phyloP scores from a whole-genome alignment of 2,113 vertebrate genomes.

The Oncorhynchus kisutch region DNA sequence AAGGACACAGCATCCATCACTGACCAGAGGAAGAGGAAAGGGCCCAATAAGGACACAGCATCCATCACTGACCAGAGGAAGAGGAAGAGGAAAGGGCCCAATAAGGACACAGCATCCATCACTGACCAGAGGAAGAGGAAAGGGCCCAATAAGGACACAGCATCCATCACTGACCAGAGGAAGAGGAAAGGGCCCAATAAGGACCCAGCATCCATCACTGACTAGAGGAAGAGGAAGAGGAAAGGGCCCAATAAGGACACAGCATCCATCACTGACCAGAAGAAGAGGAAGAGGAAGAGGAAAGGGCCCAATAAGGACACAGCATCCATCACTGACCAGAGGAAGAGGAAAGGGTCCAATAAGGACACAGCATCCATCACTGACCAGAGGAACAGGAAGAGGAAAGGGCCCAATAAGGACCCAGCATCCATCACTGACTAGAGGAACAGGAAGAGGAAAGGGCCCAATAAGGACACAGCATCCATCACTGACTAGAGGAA shows the following conservation, averaged over 20 bases:
- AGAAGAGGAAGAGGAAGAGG: not conserved
- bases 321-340: conserved; percentile 58
- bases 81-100: conserved; percentile 6
- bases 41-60: conserved; percentile 34
- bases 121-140: conserved; percentile 32
- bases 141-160: no score
- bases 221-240: not conserved
- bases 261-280: no score
- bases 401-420: conserved; percentile 20
- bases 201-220: conserved; percentile 60
- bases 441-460: conserved; percentile 4
- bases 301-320: conserved; percentile 44
- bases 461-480: conserved; percentile 34
- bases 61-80: no score
- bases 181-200: not conserved
- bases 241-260: conserved; percentile 40
- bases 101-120: conserved; percentile 61
- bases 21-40: conserved; percentile 10
- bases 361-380: no score
- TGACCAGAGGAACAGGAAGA: no score
- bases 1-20: conserved; percentile 58
- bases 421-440: conserved; percentile 55
- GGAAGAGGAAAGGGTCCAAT: not conserved
- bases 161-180: no score
- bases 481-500: no score